A percentile compares a stretch with the other conserved stretches of the same genome.
These are phyloP conservation scores for Formicarius rufipectus DNA, from an alignment of 2,113 vertebrate species.

Conservation along the genomic window DNA sequence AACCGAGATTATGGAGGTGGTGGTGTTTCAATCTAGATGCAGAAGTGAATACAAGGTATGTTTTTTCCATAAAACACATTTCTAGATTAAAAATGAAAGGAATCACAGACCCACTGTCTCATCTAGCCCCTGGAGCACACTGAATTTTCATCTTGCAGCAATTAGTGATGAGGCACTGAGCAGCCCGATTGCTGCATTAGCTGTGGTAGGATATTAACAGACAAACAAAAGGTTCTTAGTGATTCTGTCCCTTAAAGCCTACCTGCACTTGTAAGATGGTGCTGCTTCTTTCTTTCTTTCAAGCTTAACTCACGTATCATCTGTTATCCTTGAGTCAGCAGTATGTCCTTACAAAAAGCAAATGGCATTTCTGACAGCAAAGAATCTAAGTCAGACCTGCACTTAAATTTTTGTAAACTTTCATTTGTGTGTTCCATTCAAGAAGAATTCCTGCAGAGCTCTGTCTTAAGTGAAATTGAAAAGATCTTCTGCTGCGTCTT, in stretches of 20 bases:
- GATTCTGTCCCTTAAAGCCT: neutral
- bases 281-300: neutral
- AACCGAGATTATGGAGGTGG: neutral
- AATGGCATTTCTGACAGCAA: neutral
- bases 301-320: neutral
- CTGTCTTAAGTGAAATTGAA: neutral
- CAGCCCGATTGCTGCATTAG: neutral
- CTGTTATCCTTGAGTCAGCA: neutral
- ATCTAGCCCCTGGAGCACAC: neutral
- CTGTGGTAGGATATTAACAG: neutral
- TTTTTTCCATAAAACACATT: neutral
- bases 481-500: conserved; percentile 27
- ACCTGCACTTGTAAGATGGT: neutral
- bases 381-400: neutral
- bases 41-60: neutral
- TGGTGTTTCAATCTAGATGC: neutral
- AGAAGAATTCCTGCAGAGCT: neutral
- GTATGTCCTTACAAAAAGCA: neutral
- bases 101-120: neutral
- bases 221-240: neutral
- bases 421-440: neutral
- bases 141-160: neutral
- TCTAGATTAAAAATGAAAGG: neutral
- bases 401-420: neutral
- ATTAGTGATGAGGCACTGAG: neutral